A percentile compares a stretch with the other conserved stretches of the same genome.
Evolutionary conservation across 2,797 vertebrate genomes (phyloP).

Genomic region (Enteromius mattozi): DNA sequence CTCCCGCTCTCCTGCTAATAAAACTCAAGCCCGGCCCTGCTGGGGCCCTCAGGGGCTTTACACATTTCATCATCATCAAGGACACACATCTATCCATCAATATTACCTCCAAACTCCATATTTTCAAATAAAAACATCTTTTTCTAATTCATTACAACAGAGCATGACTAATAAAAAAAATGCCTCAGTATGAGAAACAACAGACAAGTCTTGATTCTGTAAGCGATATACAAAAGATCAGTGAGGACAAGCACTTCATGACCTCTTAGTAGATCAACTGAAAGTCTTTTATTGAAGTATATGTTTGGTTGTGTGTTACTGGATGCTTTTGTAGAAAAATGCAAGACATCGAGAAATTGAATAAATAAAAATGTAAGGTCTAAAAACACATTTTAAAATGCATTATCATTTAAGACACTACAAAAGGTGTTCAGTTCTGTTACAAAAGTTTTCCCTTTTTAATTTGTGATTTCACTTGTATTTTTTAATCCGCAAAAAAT

Average conservation of each 20-base stretch:
- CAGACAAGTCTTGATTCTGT: conserved; percentile 8
- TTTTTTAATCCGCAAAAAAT: neutral
- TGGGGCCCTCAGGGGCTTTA: neutral
- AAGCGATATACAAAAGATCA: neutral
- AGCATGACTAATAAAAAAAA: conserved; percentile 29
- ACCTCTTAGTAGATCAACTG: neutral
- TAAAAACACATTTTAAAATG: neutral
- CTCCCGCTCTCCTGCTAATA: conserved; percentile 33
- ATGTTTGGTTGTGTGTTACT: neutral
- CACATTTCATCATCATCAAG: conserved; percentile 22
- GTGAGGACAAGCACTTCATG: neutral
- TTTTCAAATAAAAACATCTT: conserved; percentile 25
- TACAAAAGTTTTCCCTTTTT: neutral
- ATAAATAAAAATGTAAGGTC: neutral
- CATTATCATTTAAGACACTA: neutral
- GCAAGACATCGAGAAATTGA: neutral
- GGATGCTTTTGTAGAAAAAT: neutral
- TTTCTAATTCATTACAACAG: conserved; percentile 9
- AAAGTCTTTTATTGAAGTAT: neutral
- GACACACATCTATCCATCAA: conserved; percentile 26
- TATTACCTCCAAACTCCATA: neutral
- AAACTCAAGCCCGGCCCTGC: neutral
- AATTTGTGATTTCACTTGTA: neutral
- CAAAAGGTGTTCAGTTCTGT: neutral
- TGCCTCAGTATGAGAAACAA: conserved; percentile 1